These are phyloP conservation scores for Zootermopsis nevadensis DNA, from an alignment of 2,888 invertebrate genomes.

Conservation along the genomic window DNA sequence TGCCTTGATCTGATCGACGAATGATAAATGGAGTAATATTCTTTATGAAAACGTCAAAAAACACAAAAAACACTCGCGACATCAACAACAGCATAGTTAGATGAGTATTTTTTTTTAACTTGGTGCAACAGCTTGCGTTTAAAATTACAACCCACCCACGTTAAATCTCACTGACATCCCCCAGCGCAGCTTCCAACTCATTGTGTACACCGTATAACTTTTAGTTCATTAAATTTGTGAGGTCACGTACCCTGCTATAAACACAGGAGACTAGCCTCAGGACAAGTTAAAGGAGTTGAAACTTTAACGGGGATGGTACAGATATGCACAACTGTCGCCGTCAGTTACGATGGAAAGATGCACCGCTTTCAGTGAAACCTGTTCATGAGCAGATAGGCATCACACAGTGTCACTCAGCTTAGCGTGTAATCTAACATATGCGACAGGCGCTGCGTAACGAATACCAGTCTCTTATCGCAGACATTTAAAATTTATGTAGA, in stretches of 20 bases:
- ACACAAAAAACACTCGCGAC: background rate
- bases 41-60: background rate
- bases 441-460: background rate
- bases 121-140: background rate
- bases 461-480: background rate
- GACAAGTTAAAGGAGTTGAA: background rate
- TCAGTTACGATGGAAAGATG: background rate
- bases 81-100: background rate
- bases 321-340: background rate
- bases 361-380: background rate
- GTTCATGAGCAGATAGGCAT: background rate
- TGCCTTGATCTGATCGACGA: background rate
- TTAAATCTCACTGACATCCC: slow-evolving; percentile 3
- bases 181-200: background rate
- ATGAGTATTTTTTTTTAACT: background rate
- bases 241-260: slow-evolving; percentile 1
- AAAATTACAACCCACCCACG: background rate
- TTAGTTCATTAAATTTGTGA: slow-evolving; percentile 18
- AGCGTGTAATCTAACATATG: background rate
- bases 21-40: background rate
- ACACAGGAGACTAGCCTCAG: background rate
- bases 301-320: background rate
- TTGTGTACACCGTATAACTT: background rate
- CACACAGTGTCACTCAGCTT: background rate
- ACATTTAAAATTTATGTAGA: too few relatives aligned